A percentile compares a stretch with the other conserved stretches of the same genome.
Conservation (phyloP, 2,113 vertebrate genomes). For the Solea senegalensis region DNA sequence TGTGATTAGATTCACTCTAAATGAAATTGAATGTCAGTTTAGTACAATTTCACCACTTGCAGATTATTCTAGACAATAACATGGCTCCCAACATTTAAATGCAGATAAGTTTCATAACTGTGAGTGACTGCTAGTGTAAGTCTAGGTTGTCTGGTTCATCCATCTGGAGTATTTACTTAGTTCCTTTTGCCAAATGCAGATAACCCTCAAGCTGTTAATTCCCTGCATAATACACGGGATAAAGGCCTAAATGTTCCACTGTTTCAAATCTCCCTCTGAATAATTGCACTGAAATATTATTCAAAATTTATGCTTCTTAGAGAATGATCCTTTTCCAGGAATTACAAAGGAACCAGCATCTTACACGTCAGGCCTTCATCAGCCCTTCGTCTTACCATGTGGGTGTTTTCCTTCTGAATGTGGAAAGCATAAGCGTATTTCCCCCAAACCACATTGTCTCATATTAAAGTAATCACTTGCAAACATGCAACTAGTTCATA, state of each 20-base stretch:
- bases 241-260: constrained; percentile 62
- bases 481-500: constrained; percentile 7
- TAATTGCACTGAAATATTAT: constrained; percentile 58
- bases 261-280: constrained; percentile 59
- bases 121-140: constrained; percentile 29
- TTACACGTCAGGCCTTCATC: constrained; percentile 37
- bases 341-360: constrained; percentile 25
- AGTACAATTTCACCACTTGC: neutral
- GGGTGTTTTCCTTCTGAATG: constrained; percentile 13
- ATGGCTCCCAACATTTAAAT: constrained; percentile 24
- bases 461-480: neutral
- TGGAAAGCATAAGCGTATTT: neutral
- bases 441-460: constrained; percentile 20
- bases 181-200: constrained; percentile 60
- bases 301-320: constrained; percentile 41
- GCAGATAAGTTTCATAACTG: constrained; percentile 44
- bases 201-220: constrained; percentile 54
- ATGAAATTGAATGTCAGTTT: neutral
- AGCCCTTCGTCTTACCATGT: constrained; percentile 24
- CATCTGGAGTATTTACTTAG: constrained; percentile 54
- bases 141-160: constrained; percentile 42
- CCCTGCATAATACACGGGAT: constrained; percentile 62
- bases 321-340: constrained; percentile 50
- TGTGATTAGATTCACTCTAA: neutral
- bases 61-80: neutral